Base-by-base conservation (phyloP, 2,113 vertebrate genomes). In the Tragulus kanchil region DNA sequence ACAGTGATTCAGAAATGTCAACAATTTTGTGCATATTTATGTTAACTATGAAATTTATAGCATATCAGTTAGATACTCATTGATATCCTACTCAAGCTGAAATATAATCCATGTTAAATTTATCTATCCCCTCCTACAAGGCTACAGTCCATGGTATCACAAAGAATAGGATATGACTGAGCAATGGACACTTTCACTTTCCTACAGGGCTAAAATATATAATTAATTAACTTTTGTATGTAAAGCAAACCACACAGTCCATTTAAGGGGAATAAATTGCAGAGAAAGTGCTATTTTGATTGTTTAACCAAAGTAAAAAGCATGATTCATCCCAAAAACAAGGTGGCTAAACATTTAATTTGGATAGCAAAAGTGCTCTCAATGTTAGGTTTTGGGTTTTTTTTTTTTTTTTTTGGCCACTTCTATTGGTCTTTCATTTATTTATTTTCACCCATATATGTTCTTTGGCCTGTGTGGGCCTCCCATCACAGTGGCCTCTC, bases 51-150 rank as follows among this genome's bases (percentile, higher is more conserved):
- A 8, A 9, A 73, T 90, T 97, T 93, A 78, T 3, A 91, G 97
- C 56, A 45, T 48, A 62, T n/a, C 89, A 62, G 23, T 6, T 91
- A 21, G 69, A 95, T 96, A 86, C 85, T 97, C n/a, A 93, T 54
- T 96, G 85, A 19, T 31, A 92, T 65, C 16, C 8, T 54, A 94
- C 26, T 28, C 78, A 95, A 78, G 42, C 64, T 86, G 64, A 98
- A 97, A 95, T 97, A 77, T 97, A 96, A 48, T 19, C 45, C 50
- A 54, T 93, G 0, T n/a, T 83, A 95, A 95, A 61, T 85, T 54
- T 26, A 69, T 92, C 85, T 81, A n/a, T 97, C 85, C 10, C 94
- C 2, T 71, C 65, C 82, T 48, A 79, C 19, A 92, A 31, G 5
- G 17, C 31, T 81, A 36, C 31, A 96, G 61, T 73, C 14, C 94